Base-by-base conservation (phyloP, 2,797 vertebrate genomes). In the Sylvilagus floridanus region DNA sequence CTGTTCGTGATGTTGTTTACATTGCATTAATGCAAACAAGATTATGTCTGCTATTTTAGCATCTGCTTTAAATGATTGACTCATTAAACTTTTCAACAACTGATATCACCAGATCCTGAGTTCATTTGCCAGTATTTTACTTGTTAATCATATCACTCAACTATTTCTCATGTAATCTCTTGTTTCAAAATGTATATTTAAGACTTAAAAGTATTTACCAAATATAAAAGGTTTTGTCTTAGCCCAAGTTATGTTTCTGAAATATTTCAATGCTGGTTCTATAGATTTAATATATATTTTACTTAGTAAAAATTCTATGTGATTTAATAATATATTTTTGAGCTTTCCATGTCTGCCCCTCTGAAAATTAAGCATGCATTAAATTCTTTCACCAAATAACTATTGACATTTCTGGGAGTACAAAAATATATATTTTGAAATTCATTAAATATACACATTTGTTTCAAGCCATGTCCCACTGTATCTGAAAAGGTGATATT, bases 11-110 rank as follows among this genome's bases (percentile, higher is more conserved):
- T 88, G n/a, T 10, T 95, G 65, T 93, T 95, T 95, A 75, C 28
- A 78, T 21, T 75, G 32, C 16, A 76, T 68, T 85, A 88, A 92
- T 73, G 65, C 73, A 95, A 90, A 93, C 60, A 95, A 90, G 60
- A 88, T 75, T 92, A 65, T 60, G 69, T 68, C 73, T 77, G 54
- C 84, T 82, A 69, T 95, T 92, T 92, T 88, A 93, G 35, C 63
- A 90, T 81, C 42, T 85, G n/a, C 9, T 66, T 95, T 85, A 90
- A 93, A 85, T 90, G 85, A 82, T 7, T 75, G 62, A 90, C 75
- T 94, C 57, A 69, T 91, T 85, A 90, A 88, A 84, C 26, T 91
- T 90, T 66, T 65, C n/a, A 88, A 71, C 60, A 66, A 75, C 26
- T 78, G 68, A 71, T 81, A 78, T 0, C 10, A 62, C 3, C 16